Percentiles rank a stretch among this genome's conserved stretches.
Conservation (phyloP, 2,797 vertebrate species). For the Nyctibius grandis region DNA sequence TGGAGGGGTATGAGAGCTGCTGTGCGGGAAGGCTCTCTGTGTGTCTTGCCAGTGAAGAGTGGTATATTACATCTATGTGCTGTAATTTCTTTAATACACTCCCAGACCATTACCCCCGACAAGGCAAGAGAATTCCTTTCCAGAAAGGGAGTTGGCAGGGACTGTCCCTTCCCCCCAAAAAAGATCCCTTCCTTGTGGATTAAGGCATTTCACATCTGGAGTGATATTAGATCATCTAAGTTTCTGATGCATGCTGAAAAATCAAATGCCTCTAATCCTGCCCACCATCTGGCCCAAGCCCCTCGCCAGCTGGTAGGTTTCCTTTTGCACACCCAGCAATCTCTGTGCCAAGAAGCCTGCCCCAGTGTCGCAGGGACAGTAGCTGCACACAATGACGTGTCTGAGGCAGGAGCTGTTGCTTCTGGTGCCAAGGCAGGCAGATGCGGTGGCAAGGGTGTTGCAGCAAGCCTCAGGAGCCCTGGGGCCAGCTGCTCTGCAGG, state of each 20-base stretch:
- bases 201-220: slow-evolving; percentile 40
- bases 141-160: neutral
- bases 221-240: neutral
- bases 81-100: neutral
- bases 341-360: neutral
- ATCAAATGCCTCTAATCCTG: slow-evolving; percentile 20
- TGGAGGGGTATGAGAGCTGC: neutral
- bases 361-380: neutral
- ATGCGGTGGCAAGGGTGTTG: neutral
- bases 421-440: neutral
- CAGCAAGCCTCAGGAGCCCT: neutral
- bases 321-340: neutral
- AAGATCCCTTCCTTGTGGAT: neutral
- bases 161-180: neutral
- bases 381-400: rapidly evolving
- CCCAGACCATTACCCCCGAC: neutral
- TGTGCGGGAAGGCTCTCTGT: neutral
- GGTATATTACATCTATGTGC: neutral
- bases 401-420: neutral
- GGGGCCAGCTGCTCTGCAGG: neutral
- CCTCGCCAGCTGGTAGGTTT: neutral
- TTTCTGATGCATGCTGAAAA: neutral
- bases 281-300: slow-evolving; percentile 22
- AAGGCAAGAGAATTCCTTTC: neutral
- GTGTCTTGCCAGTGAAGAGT: neutral